A percentile compares a stretch with the other conserved stretches of the same genome.
Conservation (phyloP, 2,113 vertebrate genomes). For the Pachypanchax playfairii region DNA sequence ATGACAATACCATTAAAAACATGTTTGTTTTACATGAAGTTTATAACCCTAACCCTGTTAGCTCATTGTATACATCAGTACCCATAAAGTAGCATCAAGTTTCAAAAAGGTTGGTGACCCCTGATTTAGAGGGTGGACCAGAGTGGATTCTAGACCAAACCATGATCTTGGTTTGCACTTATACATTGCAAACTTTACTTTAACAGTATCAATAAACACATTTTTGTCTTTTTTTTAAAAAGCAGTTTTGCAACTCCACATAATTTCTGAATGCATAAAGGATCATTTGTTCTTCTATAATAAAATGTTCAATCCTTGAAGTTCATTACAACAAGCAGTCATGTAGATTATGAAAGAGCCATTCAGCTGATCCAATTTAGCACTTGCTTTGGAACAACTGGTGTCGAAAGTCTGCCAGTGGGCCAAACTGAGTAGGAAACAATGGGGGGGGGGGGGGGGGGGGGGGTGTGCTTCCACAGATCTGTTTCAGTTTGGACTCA, state of each 20-base stretch:
- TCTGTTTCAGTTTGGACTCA: conserved; percentile 53
- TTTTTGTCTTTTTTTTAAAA: no score
- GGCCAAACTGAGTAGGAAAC: conserved; percentile 32
- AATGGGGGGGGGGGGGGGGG: background rate
- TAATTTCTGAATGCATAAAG: background rate
- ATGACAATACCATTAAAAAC: no score
- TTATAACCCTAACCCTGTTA: no score
- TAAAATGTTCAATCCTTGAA: background rate
- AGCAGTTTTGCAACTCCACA: background rate
- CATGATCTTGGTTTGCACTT: background rate
- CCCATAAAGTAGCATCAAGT: no score
- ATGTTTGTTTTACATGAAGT: no score
- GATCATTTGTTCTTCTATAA: background rate
- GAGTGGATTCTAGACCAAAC: no score
- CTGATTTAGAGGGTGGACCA: no score
- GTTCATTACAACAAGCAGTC: background rate
- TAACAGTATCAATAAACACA: no score
- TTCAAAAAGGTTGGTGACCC: no score
- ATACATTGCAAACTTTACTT: no score
- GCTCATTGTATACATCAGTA: no score
- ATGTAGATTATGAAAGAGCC: background rate
- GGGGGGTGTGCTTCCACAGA: background rate
- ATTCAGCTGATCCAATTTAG: background rate
- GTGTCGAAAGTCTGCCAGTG: conserved; percentile 10
- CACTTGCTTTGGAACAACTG: conserved; percentile 13